Evolutionary conservation across 2,113 vertebrate genomes (phyloP).

Genomic region (Hydrolagus affinis): DNA sequence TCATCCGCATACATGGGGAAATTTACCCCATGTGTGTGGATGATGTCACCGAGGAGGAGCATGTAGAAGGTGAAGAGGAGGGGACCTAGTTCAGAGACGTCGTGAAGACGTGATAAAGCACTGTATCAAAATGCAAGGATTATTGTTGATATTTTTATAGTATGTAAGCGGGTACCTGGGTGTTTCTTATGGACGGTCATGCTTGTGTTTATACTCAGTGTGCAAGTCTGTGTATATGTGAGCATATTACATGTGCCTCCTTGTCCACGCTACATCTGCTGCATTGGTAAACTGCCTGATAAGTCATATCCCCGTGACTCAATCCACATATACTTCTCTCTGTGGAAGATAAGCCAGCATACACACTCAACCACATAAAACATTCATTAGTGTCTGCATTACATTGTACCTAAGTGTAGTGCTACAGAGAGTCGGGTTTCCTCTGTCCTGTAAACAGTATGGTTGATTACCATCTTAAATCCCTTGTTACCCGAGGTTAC

Average conservation of each 20-base stretch:
- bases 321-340: background rate
- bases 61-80: no score
- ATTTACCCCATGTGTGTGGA: no score
- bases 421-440: slow-evolving; percentile 11
- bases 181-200: background rate
- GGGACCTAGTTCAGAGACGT: no score
- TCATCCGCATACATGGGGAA: no score
- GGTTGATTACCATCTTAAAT: slow-evolving; percentile 16
- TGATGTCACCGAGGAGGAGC: no score
- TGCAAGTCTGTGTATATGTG: background rate
- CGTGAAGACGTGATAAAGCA: no score
- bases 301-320: background rate
- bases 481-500: slow-evolving; percentile 17
- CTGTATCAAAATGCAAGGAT: no score
- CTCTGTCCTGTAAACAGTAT: slow-evolving; percentile 13
- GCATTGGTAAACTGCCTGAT: background rate
- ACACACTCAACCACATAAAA: background rate
- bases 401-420: slow-evolving; percentile 5
- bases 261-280: background rate
- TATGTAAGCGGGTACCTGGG: background rate
- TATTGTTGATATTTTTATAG: no score
- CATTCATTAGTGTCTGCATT: slow-evolving; percentile 24
- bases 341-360: background rate
- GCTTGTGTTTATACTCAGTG: background rate
- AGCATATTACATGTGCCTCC: background rate